Percentiles rank a stretch among this genome's conserved stretches.
Evolutionary conservation across 2,113 vertebrate species (phyloP).

Genomic region (Hydrolagus affinis): DNA sequence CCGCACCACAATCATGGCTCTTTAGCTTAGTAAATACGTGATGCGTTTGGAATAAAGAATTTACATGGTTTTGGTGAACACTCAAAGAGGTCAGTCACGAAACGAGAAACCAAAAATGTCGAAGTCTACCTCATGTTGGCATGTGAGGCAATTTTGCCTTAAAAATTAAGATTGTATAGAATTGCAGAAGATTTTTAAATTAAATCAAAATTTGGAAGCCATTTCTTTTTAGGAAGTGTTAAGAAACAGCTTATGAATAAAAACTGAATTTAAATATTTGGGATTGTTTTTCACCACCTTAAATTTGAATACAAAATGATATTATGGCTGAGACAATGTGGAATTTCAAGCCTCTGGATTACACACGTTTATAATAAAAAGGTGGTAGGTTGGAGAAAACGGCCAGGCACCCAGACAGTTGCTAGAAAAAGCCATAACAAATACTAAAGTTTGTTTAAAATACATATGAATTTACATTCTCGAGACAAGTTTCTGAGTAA

Average conservation of each 20-base stretch:
- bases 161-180: too few relatives aligned
- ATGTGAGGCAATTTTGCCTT: too few relatives aligned
- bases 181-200: too few relatives aligned
- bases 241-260: too few relatives aligned
- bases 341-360: too few relatives aligned
- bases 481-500: background rate
- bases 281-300: too few relatives aligned
- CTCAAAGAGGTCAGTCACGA: background rate
- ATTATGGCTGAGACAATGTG: too few relatives aligned
- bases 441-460: background rate
- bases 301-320: too few relatives aligned
- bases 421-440: background rate
- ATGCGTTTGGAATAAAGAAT: slow-evolving; percentile 25
- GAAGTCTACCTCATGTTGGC: too few relatives aligned
- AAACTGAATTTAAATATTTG: too few relatives aligned
- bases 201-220: too few relatives aligned
- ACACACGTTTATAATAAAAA: background rate
- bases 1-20: slow-evolving; percentile 59
- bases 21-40: slow-evolving; percentile 39
- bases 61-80: slow-evolving; percentile 13
- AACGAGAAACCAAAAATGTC: background rate
- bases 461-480: background rate
- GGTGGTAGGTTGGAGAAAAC: background rate
- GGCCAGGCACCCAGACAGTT: background rate
- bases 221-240: too few relatives aligned